Percentiles rank a stretch among this genome's conserved stretches.
phyloP scores from a whole-genome alignment of 1,140 invertebrate genomes.

The Lucilia cuprina region DNA sequence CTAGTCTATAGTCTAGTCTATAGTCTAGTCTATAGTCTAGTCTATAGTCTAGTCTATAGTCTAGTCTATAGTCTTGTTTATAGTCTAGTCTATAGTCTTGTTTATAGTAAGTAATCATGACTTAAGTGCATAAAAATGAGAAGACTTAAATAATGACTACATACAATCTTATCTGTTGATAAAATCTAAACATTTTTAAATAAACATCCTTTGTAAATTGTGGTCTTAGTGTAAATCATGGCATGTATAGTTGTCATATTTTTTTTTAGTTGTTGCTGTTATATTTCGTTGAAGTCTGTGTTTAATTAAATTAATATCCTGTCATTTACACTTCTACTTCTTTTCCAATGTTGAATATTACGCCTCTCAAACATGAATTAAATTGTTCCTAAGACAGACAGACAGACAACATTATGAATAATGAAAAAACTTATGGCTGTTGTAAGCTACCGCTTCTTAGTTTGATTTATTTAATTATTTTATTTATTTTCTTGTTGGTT shows the following conservation, averaged over 20 bases:
- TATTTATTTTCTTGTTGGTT: background rate
- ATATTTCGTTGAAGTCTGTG: background rate
- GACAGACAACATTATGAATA: background rate
- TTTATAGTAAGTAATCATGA: no score
- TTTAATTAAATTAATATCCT: constrained; percentile 34
- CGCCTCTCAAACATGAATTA: constrained; percentile 7
- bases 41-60: no score
- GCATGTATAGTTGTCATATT: no score
- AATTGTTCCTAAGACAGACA: background rate
- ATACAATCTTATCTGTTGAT: no score
- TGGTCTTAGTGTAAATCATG: background rate
- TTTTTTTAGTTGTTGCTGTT: background rate
- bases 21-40: no score
- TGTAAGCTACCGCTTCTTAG: background rate
- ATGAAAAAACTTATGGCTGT: background rate
- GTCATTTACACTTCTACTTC: constrained; percentile 30
- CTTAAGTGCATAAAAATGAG: no score
- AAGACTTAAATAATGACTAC: no score
- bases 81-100: no score
- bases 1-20: no score
- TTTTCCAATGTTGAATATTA: background rate
- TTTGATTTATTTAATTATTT: background rate
- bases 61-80: no score
- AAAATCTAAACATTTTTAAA: no score
- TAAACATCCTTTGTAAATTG: background rate